Evolutionary conservation across 2,113 vertebrate genomes (phyloP).

Genomic region (Eurystomus gularis): DNA sequence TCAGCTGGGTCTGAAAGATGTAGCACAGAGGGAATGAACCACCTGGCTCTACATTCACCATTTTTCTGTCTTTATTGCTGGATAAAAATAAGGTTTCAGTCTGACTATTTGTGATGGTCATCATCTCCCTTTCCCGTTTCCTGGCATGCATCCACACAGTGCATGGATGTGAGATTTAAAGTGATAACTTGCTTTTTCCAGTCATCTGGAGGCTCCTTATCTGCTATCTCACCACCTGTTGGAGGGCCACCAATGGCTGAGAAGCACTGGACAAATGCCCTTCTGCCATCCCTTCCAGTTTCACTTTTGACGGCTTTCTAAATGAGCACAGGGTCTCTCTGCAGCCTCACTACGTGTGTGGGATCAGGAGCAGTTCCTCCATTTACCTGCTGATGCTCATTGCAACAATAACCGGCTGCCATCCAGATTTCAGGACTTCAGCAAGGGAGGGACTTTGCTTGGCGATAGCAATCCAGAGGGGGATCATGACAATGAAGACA

Average conservation of each 20-base stretch:
- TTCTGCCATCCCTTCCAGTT: neutral
- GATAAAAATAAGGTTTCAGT: neutral
- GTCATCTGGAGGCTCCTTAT: neutral
- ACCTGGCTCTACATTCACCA: neutral
- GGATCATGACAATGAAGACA: conserved; percentile 84
- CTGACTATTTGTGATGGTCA: neutral
- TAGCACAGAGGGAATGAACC: neutral
- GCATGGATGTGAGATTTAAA: neutral
- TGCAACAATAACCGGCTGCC: conserved; percentile 93
- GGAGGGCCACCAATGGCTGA: neutral
- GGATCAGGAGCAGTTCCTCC: neutral
- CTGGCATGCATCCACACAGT: neutral
- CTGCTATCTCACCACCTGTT: neutral
- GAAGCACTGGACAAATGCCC: neutral
- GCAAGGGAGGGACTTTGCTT: conserved; percentile 80
- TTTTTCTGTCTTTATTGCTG: neutral
- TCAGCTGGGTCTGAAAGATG: neutral
- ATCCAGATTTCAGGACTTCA: conserved; percentile 88
- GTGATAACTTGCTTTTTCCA: neutral
- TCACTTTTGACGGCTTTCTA: neutral
- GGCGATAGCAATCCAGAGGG: conserved; percentile 86
- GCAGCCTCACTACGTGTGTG: rapidly evolving
- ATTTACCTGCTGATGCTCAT: conserved; percentile 95
- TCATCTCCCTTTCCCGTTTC: neutral
- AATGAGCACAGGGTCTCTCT: neutral